Percentiles rank a stretch among this genome's conserved stretches.
phyloP scores from a whole-genome alignment of 2,888 invertebrate species.

The Monopis laevigella region DNA sequence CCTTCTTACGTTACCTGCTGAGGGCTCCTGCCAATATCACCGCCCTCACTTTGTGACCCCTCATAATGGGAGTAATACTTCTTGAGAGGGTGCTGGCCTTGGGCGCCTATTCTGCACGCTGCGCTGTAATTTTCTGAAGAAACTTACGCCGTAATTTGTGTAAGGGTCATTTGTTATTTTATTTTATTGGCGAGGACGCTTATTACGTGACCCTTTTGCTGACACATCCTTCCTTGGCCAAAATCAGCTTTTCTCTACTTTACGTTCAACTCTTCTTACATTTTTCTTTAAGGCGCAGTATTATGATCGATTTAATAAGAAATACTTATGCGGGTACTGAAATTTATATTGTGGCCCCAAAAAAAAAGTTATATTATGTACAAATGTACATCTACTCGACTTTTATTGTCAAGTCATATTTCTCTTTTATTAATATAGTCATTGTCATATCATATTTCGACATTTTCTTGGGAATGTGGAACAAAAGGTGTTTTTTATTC shows the following conservation, averaged over 20 bases:
- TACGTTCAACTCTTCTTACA: too few relatives aligned
- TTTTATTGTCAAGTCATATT: too few relatives aligned
- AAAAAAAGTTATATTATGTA: too few relatives aligned
- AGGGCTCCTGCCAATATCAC: conserved; percentile 56
- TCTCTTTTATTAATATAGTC: too few relatives aligned
- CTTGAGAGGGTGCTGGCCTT: conserved; percentile 60
- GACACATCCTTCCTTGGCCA: too few relatives aligned
- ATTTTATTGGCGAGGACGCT: conserved; percentile 18
- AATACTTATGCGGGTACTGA: too few relatives aligned
- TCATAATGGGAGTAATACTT: conserved; percentile 54
- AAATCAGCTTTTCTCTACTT: too few relatives aligned
- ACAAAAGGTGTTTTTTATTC: conserved; percentile 23
- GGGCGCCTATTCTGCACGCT: conserved; percentile 32
- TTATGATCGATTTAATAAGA: too few relatives aligned
- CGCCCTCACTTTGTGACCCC: conserved; percentile 64
- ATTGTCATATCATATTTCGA: conserved; percentile 16
- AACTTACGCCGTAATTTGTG: conserved; percentile 8
- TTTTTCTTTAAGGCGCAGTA: too few relatives aligned
- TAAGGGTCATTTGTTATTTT: conserved; percentile 22
- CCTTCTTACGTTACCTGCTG: conserved; percentile 53
- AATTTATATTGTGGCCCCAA: too few relatives aligned
- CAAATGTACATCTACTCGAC: too few relatives aligned
- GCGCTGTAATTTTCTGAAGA: conserved; percentile 13
- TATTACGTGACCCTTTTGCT: too few relatives aligned
- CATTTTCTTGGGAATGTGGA: not conserved